Conservation (phyloP, 2,888 invertebrate genomes). For the Patella depressa region DNA sequence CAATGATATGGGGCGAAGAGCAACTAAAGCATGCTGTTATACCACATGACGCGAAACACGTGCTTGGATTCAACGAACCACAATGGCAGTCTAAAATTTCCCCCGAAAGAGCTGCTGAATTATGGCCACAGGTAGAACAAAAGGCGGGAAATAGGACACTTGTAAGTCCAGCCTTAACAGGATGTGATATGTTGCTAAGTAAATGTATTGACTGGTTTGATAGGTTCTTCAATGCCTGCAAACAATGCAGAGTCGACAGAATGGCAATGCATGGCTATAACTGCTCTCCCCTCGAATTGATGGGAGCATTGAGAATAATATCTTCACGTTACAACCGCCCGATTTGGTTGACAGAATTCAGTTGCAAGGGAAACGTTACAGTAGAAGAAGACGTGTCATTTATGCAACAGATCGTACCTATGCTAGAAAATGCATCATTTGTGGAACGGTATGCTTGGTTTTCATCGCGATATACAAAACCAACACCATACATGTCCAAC, state of each 20-base stretch:
- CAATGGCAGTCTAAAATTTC: slow-evolving; percentile 42
- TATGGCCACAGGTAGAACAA: slow-evolving; percentile 43
- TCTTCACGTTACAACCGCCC: slow-evolving; percentile 26
- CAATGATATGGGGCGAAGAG: slow-evolving; percentile 46
- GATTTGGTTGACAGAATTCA: slow-evolving; percentile 36
- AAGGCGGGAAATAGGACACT: not conserved
- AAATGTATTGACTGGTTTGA: slow-evolving; percentile 15
- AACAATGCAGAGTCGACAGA: slow-evolving; percentile 8
- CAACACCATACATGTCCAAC: not conserved
- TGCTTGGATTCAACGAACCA: slow-evolving; percentile 52
- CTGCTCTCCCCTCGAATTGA: not conserved
- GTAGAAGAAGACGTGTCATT: slow-evolving; percentile 18
- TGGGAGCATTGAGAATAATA: slow-evolving; percentile 13
- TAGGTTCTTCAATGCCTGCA: slow-evolving; percentile 14
- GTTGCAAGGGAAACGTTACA: slow-evolving; percentile 19
- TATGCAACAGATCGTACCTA: slow-evolving; percentile 28
- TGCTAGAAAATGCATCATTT: slow-evolving; percentile 30
- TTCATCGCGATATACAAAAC: slow-evolving; percentile 18
- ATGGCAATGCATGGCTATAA: slow-evolving; percentile 18
- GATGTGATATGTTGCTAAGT: not conserved
- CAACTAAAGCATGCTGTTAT: not conserved
- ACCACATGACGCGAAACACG: slow-evolving; percentile 29
- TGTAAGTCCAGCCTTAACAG: slow-evolving; percentile 15
- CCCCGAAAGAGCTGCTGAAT: slow-evolving; percentile 37
- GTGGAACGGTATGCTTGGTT: slow-evolving; percentile 35